These are phyloP conservation scores for Sardina pilchardus DNA, from an alignment of 2,113 vertebrate species.

Conservation along the genomic window DNA sequence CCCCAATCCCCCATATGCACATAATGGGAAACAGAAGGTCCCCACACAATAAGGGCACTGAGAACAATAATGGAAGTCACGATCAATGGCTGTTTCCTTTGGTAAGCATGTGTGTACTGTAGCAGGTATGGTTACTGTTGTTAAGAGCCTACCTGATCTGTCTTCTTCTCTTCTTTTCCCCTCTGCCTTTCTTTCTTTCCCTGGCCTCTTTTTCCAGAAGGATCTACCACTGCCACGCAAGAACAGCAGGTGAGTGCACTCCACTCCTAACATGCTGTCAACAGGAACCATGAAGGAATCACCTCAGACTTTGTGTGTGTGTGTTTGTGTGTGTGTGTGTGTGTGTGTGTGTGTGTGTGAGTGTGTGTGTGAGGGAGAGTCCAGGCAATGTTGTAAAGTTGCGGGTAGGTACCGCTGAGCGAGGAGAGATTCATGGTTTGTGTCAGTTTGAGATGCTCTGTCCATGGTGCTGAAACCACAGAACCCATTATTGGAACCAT, in stretches of 20 bases:
- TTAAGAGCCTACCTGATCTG: slow-evolving; percentile 27
- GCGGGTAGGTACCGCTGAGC: not conserved
- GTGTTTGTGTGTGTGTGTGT: not conserved
- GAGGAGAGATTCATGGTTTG: not conserved
- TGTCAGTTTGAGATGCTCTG: slow-evolving; percentile 13
- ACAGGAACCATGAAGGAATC: not conserved
- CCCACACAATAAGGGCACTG: not conserved
- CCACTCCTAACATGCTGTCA: slow-evolving; percentile 20
- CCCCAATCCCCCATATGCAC: not conserved
- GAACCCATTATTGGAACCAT: not conserved
- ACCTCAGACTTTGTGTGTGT: not conserved
- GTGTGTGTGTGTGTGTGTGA: not conserved
- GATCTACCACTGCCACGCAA: slow-evolving; percentile 78
- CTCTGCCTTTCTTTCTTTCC: slow-evolving; percentile 35
- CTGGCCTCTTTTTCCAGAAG: slow-evolving; percentile 66
- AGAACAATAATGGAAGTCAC: not conserved
- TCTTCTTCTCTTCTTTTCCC: slow-evolving; percentile 31
- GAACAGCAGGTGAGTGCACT: slow-evolving; percentile 75
- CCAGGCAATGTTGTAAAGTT: not conserved
- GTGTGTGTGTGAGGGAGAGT: not conserved
- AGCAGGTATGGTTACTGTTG: not conserved
- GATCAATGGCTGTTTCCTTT: not conserved
- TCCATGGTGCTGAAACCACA: slow-evolving; percentile 28
- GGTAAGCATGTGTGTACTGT: not conserved
- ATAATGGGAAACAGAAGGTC: not conserved